A percentile compares a stretch with the other conserved stretches of the same genome.
These are phyloP conservation scores for Geopemphigus sp. DNA, from an alignment of 1,140 invertebrate species.

Conservation along the genomic window DNA sequence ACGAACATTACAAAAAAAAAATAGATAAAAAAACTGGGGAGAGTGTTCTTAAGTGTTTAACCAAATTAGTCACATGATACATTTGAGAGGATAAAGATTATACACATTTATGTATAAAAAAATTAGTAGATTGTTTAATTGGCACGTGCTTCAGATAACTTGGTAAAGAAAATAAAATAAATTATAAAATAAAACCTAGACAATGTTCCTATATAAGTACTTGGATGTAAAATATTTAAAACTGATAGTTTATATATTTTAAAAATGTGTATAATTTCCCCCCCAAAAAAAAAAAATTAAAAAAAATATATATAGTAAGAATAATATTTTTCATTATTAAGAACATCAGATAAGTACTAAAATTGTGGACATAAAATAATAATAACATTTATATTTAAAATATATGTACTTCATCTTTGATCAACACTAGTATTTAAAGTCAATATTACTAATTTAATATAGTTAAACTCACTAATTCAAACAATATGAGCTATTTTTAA, in stretches of 20 bases:
- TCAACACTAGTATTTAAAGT: not conserved
- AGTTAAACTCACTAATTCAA: no score
- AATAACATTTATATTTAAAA: not conserved
- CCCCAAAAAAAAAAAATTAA: no score
- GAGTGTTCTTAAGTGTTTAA: constrained; percentile 18
- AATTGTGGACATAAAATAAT: no score
- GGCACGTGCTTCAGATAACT: constrained; percentile 39
- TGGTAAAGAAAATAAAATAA: constrained; percentile 2
- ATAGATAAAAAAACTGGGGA: constrained; percentile 8
- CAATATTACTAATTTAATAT: no score
- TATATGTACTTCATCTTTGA: not conserved
- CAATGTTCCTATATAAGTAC: constrained; percentile 4
- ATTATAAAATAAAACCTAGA: constrained; percentile 35
- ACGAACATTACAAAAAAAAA: not conserved
- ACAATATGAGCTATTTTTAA: no score
- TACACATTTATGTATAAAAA: not conserved
- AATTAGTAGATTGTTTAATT: constrained; percentile 1
- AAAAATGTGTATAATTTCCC: constrained; percentile 18
- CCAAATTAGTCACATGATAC: constrained; percentile 37
- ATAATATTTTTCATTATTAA: not conserved
- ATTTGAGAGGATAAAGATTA: constrained; percentile 33
- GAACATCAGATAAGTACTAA: not conserved
- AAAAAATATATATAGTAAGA: not conserved
- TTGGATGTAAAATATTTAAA: constrained; percentile 4
- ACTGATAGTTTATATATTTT: constrained; percentile 15